Evolutionary conservation across 92 coral and sea anemone species (phyloP), one percentile per base, ranked within the genome.

Genomic region (Isaurus tuberculatus): DNA sequence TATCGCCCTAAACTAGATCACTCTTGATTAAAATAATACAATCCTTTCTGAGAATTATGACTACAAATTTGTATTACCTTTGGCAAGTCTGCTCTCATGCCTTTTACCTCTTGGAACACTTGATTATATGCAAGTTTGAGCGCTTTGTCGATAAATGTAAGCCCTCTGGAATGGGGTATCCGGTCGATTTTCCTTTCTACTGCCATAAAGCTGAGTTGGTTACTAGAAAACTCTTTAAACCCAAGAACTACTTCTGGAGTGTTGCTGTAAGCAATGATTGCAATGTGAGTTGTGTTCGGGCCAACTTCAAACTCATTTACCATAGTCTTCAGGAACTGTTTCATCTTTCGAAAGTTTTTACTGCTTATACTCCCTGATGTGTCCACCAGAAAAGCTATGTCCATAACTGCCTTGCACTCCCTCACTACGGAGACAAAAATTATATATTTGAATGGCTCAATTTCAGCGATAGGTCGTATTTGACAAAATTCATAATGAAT

Each of bases 291-390:
- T 20, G 32, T 69, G 34, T 75, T 48, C 11, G 70, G 67, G 2
- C 49, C 81, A 32, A 75, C 36, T 36, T 75, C 53, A 61, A 75
- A 75, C 20, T 75, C 81, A 51, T 57, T 75, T 25, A 75, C 81
- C 19, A 75, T 32, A 16, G 69, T 31, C 27, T 57, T 75, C 48
- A 75, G 14, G 69, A 75, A 75, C 27, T 36, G 66, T 23, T 75
- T 75, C 81, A 75, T 75, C 81, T 75, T 75, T 33, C 69, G 68
- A 75, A 75, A 75, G 81, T 75, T 75, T 55, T 66, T 75, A 16
- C 81, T 58, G 81, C 81, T 57, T n/a, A 75, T 75, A 58, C 81
- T 75, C 34, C 81, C 81, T 49, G 81, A 75, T 34, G 81, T 53
- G 57, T 75, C 81, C 34, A 75, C 81, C 23, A 75, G 27, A 25